These are phyloP conservation scores for Neolamprologus fasciatus DNA, from an alignment of 2,113 vertebrate species.

Conservation along the genomic window DNA sequence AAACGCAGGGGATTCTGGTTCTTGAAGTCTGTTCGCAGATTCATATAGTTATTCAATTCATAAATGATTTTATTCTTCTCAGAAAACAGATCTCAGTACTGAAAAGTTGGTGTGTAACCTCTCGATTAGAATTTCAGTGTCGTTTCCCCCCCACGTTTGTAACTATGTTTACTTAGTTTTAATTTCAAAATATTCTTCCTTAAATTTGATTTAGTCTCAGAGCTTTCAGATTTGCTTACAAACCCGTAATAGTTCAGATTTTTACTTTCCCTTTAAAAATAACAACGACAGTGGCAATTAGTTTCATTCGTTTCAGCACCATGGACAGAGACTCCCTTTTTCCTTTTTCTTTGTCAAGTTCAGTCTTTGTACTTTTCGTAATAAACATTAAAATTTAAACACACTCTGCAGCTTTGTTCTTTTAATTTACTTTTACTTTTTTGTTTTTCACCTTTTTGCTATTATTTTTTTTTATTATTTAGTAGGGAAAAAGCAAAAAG, in stretches of 20 bases:
- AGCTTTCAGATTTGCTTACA: not conserved
- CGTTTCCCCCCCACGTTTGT: accelerated
- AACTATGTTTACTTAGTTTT: not conserved
- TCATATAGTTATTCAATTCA: not conserved
- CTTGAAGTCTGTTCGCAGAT: not conserved
- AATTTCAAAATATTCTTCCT: not conserved
- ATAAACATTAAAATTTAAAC: not conserved
- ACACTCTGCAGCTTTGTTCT: not conserved
- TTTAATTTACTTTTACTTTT: not conserved
- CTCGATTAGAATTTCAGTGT: not conserved
- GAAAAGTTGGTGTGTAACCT: not conserved
- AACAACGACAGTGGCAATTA: not conserved
- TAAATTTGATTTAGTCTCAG: accelerated
- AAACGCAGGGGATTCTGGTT: not conserved
- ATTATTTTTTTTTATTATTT: not conserved
- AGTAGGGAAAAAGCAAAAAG: not conserved
- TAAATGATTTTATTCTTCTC: not conserved
- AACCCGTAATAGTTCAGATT: not conserved
- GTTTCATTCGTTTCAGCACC: slow-evolving; percentile 66
- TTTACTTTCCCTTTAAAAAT: not conserved
- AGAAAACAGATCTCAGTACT: not conserved
- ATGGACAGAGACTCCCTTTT: slow-evolving; percentile 56
- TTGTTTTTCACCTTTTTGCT: not conserved
- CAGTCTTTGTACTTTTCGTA: not conserved
- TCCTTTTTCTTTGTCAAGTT: not conserved